Conservation (phyloP, 2,888 invertebrate species). For the Acrocyrtus sp. region DNA sequence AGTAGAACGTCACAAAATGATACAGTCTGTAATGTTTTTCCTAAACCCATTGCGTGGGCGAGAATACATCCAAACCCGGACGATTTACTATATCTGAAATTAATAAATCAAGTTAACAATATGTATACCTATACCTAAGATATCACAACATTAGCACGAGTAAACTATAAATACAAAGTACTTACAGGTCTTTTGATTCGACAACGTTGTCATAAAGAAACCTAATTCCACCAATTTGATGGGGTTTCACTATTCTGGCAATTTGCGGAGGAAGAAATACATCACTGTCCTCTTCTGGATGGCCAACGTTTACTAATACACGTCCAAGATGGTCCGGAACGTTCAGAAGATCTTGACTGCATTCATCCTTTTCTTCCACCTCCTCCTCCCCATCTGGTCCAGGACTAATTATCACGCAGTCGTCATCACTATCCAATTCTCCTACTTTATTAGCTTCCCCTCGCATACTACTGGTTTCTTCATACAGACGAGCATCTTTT, state of each 20-base stretch:
- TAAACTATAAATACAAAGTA: background rate
- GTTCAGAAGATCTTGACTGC: conserved; percentile 93
- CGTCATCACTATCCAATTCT: conserved; percentile 83
- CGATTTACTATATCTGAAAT: conserved; percentile 85
- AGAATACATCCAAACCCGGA: conserved; percentile 96
- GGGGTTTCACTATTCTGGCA: conserved; percentile 91
- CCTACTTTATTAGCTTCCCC: conserved; percentile 64
- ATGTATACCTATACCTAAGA: background rate
- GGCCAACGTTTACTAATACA: conserved; percentile 92
- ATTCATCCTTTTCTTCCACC: conserved; percentile 74
- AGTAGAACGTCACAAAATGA: conserved; percentile 97
- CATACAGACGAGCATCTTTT: conserved; percentile 8
- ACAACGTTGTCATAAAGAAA: conserved; percentile 97
- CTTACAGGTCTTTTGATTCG: conserved; percentile 74
- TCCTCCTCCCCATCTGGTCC: conserved; percentile 83
- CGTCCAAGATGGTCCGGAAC: conserved; percentile 90
- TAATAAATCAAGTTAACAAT: background rate
- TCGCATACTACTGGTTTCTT: conserved; percentile 6
- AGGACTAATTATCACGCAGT: conserved; percentile 83
- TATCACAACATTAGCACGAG: background rate
- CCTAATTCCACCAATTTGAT: conserved; percentile 95
- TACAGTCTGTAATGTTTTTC: conserved; percentile 96
- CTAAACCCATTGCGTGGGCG: conserved; percentile 99
- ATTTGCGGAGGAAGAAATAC: conserved; percentile 91
- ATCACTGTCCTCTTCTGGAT: conserved; percentile 89